Evolutionary conservation across 1,140 invertebrate genomes (phyloP).

Genomic region (Helicoverpa armigera): DNA sequence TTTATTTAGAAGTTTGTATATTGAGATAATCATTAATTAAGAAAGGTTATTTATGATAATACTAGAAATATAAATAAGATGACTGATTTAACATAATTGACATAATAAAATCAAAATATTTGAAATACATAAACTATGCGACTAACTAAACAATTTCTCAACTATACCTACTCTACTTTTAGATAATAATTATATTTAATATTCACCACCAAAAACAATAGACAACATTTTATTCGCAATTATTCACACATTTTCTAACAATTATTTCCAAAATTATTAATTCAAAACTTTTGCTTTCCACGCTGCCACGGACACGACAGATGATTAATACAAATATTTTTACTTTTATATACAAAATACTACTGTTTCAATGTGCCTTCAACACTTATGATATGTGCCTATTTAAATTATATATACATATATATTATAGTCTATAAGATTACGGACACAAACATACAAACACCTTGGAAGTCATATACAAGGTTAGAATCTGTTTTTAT

Average conservation of each 20-base stretch:
- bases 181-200: no score
- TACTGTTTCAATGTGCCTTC: conserved; percentile 62
- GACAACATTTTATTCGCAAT: background rate
- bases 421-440: conserved; percentile 46
- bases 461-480: background rate
- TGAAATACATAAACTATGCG: no score
- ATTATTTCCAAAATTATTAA: conserved; percentile 10
- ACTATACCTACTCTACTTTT: no score
- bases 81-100: no score
- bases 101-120: no score
- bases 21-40: no score
- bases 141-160: no score
- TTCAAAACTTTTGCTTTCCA: conserved; percentile 52
- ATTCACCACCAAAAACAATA: background rate
- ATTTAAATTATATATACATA: conserved; percentile 27
- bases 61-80: no score
- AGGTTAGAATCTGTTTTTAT: conserved; percentile 26
- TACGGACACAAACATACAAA: conserved; percentile 7
- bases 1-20: no score
- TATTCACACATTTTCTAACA: background rate
- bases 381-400: conserved; percentile 69
- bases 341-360: conserved; percentile 2
- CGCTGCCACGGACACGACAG: conserved; percentile 60
- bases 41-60: no score
- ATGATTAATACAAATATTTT: conserved; percentile 40